Conservation (phyloP, 2,113 vertebrate species). For the Lanius collurio region DNA sequence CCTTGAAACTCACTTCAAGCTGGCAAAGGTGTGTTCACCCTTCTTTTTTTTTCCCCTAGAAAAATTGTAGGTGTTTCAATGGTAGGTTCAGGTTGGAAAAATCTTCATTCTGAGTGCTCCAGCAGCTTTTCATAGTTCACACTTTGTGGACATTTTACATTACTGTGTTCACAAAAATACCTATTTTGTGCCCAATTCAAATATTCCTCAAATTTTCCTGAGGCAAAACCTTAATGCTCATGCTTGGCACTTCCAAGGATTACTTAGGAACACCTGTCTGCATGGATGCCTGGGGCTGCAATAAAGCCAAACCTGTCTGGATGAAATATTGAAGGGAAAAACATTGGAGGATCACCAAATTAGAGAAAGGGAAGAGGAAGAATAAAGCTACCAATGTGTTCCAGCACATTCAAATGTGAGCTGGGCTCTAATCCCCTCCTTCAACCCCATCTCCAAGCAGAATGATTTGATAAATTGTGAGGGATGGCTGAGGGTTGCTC, state of each 20-base stretch:
- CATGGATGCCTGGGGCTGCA: not conserved
- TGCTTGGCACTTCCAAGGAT: not conserved
- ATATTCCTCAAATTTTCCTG: not conserved
- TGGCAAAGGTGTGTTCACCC: not conserved
- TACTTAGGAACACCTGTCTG: not conserved
- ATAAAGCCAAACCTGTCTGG: constrained; percentile 12
- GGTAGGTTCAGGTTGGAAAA: not conserved
- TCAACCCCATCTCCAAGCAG: not conserved
- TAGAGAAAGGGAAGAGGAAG: not conserved
- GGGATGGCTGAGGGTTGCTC: not conserved
- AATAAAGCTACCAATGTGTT: not conserved
- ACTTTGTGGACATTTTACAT: not conserved
- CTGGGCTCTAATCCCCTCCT: not conserved
- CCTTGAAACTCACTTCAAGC: constrained; percentile 7
- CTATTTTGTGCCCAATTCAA: not conserved
- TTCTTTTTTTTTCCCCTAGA: not conserved
- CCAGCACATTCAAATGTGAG: not conserved
- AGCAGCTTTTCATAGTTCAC: not conserved
- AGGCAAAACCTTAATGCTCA: constrained; percentile 10
- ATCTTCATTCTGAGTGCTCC: not conserved
- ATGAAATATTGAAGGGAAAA: not conserved
- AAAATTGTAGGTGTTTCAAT: not conserved
- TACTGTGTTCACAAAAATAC: not conserved
- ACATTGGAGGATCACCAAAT: not conserved
- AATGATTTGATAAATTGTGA: not conserved